A percentile compares a stretch with the other conserved stretches of the same genome.
phyloP scores from a whole-genome alignment of 2,797 vertebrate genomes.

The Ptychadena robeensis region DNA sequence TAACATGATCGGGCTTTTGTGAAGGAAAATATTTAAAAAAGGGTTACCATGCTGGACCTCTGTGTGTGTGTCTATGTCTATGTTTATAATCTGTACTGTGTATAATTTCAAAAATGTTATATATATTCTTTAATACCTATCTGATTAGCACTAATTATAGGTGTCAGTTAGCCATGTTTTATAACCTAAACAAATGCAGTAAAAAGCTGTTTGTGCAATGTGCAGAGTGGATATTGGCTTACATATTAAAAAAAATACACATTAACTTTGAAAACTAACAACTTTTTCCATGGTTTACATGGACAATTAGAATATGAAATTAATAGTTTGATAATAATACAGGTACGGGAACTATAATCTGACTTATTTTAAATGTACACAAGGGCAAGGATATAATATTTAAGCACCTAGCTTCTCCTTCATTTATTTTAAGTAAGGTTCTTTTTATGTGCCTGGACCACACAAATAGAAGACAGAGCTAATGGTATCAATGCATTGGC shows the following conservation, averaged over 20 bases:
- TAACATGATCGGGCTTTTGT: slow-evolving; percentile 44
- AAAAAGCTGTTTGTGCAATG: slow-evolving; percentile 22
- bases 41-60: slow-evolving; percentile 19
- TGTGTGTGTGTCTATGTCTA: slow-evolving; percentile 15
- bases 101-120: slow-evolving; percentile 31
- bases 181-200: slow-evolving; percentile 11
- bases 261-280: too few species aligned
- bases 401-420: too few species aligned
- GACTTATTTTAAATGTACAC: too few species aligned
- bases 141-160: slow-evolving; percentile 42
- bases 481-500: too few species aligned
- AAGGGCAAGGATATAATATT: too few species aligned
- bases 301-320: too few species aligned
- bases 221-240: background rate
- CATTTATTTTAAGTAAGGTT: too few species aligned
- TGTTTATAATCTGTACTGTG: slow-evolving; percentile 31
- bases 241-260: background rate
- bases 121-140: slow-evolving; percentile 9
- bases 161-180: slow-evolving; percentile 29
- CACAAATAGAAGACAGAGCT: too few species aligned
- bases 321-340: too few species aligned
- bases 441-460: too few species aligned
- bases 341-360: too few species aligned
- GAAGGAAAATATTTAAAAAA: slow-evolving; percentile 48
- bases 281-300: too few species aligned